Evolutionary conservation across 2,888 invertebrate genomes (phyloP).

Genomic region (Thera britannica): DNA sequence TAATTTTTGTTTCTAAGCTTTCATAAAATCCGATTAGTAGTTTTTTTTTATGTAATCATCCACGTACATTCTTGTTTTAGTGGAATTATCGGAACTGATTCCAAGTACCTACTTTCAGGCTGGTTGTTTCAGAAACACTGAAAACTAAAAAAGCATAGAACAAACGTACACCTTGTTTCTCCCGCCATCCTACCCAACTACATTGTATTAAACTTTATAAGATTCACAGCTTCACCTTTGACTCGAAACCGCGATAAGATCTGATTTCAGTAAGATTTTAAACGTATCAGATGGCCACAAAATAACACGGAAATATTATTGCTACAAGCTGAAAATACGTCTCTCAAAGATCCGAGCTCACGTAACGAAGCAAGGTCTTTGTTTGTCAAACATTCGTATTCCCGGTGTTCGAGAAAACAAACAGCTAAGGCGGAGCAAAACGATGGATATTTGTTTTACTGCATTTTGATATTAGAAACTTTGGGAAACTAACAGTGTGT

Average conservation of each 20-base stretch:
- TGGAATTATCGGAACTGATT: too few species aligned
- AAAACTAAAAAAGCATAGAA: too few species aligned
- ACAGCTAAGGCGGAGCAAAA: constrained; percentile 22
- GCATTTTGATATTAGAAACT: constrained; percentile 30
- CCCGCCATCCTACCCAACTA: too few species aligned
- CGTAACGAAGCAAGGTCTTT: constrained; percentile 50
- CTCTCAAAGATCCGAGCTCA: constrained; percentile 33
- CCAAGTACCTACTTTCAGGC: too few species aligned
- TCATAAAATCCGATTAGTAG: too few species aligned
- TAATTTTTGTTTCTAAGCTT: too few species aligned
- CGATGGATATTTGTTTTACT: constrained; percentile 33
- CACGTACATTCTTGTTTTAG: too few species aligned
- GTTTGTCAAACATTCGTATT: constrained; percentile 50
- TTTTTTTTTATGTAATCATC: too few species aligned
- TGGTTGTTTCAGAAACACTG: too few species aligned
- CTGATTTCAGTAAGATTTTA: background rate
- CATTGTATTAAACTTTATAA: too few species aligned
- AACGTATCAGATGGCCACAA: constrained; percentile 1
- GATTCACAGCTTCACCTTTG: background rate
- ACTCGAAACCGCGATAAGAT: background rate
- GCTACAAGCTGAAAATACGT: constrained; percentile 22
- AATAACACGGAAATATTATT: constrained; percentile 20
- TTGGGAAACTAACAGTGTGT: background rate
- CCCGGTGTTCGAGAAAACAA: constrained; percentile 24
- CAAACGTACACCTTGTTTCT: too few species aligned